Evolutionary conservation across 2,888 invertebrate genomes (phyloP), one percentile per base, ranked within the genome.

Genomic region (Agapostemon virescens): DNA sequence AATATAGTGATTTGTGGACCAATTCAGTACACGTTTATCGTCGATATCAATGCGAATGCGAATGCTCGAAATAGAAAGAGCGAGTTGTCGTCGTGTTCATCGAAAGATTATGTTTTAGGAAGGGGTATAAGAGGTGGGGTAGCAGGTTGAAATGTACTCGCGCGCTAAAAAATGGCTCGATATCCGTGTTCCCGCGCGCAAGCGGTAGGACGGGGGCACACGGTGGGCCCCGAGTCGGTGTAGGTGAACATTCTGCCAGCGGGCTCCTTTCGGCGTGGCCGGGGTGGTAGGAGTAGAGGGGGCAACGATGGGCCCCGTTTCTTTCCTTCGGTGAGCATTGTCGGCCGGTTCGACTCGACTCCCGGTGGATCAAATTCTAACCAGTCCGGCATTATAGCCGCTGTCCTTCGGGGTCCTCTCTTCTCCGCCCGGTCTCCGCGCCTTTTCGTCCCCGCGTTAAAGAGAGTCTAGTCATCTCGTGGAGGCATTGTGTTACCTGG

Each of bases 341-440:
- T 90, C 88, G 88, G 87, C 84, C 84, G 88, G 89, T 89, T 89
- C 86, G 89, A 87, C 88, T 91, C 90, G 90, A 90, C 90, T 91
- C 89, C 87, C 89, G 89, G 87, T 89, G 90, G 90, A 92, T 92
- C 92, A 91, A 92, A 92, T 92, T 92, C 91, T 92, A 92, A 92
- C 92, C 91, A 91, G 92, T 92, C 88, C 89, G 87, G 89, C 90
- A 91, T 91, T 91, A 90, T 91, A 91, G 91, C 89, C 85, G 90
- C 86, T 91, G 92, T 91, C 92, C 92, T 91, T 91, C 91, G 87
- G 69, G 85, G 84, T 85, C 87, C 87, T 88, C 88, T 85, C 87
- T 86, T 88, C 88, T 85, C 87, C 84, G 84, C 84, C 86, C 86
- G 81, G 78, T 79, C 82, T 78, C 82, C 76, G 64, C 78, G 69